Percentiles rank a stretch among this genome's conserved stretches.
phyloP scores from a whole-genome alignment of 2,888 invertebrate species.

The Lochmaea crataegi region DNA sequence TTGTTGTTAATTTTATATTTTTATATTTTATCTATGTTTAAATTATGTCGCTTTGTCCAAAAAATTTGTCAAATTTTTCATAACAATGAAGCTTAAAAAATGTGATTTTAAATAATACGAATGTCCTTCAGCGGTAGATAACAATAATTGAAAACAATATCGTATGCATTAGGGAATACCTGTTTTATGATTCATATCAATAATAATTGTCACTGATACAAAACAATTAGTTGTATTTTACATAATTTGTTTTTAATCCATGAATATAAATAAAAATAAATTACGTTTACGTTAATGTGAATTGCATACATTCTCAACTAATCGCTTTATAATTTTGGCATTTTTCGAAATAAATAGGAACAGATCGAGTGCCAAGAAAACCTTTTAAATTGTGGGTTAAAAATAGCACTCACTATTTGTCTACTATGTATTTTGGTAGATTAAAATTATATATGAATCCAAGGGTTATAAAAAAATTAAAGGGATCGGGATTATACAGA shows the following conservation, averaged over 20 bases:
- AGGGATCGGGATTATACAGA: too few species aligned
- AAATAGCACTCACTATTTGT: not conserved
- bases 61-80: too few species aligned
- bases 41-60: too few species aligned
- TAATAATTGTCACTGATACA: not conserved
- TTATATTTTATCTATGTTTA: too few species aligned
- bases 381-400: not conserved
- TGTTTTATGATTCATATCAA: not conserved
- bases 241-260: not conserved
- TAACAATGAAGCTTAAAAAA: too few species aligned
- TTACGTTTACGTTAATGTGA: not conserved
- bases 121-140: too few species aligned
- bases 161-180: too few species aligned
- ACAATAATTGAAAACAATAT: too few species aligned
- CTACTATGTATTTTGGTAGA: not conserved
- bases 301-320: not conserved
- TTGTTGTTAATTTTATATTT: too few species aligned
- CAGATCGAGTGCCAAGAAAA: not conserved
- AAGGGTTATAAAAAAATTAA: not conserved
- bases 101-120: too few species aligned
- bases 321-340: not conserved
- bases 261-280: not conserved
- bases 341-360: constrained; percentile 1
- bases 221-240: not conserved
- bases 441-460: not conserved